A percentile compares a stretch with the other conserved stretches of the same genome.
Evolutionary conservation across 2,113 vertebrate genomes (phyloP).

Genomic region (Pseudorectes ferrugineus): DNA sequence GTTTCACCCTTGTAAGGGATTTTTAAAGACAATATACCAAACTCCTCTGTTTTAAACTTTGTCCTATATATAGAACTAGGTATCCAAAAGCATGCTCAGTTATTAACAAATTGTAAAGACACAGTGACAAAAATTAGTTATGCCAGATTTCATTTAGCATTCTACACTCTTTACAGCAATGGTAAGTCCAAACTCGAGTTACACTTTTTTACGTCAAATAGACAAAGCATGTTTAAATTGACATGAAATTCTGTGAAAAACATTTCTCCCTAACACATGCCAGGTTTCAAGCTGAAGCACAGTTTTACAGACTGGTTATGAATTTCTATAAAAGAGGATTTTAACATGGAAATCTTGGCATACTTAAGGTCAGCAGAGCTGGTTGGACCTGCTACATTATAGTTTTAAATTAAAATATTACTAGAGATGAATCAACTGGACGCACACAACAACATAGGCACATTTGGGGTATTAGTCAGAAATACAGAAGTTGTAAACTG

Average conservation of each 20-base stretch:
- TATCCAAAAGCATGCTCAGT: neutral
- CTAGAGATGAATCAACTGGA: neutral
- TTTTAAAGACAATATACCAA: neutral
- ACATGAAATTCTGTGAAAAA: neutral
- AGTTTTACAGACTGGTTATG: neutral
- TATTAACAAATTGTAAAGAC: neutral
- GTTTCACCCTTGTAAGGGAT: neutral
- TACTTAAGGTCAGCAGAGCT: neutral
- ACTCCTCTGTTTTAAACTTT: neutral
- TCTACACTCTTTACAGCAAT: neutral
- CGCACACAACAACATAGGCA: neutral
- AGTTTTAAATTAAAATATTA: constrained; percentile 1
- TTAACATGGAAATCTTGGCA: neutral
- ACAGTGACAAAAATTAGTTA: neutral
- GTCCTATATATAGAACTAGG: neutral
- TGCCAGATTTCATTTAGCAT: neutral
- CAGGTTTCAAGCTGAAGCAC: neutral
- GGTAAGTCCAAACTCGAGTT: neutral
- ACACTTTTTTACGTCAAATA: neutral
- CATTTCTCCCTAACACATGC: neutral
- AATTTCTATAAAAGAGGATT: neutral
- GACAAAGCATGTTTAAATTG: neutral
- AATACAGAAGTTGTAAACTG: neutral
- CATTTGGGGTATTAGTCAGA: neutral
- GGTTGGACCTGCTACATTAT: neutral